Evolutionary conservation across 2,888 invertebrate genomes (phyloP).

Genomic region (Tachystola acroxantha): DNA sequence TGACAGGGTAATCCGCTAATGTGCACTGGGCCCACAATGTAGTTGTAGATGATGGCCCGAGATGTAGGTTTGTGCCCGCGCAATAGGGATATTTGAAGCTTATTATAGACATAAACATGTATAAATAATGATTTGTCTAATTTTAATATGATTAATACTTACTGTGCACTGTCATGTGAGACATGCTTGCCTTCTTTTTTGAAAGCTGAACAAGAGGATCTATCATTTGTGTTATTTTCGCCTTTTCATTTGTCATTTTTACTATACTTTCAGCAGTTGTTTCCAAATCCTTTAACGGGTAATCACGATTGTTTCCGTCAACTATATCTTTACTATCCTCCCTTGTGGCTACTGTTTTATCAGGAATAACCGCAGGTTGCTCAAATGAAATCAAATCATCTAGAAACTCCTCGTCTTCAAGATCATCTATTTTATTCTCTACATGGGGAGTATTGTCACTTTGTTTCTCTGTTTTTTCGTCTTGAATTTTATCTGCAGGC

Average conservation of each 20-base stretch:
- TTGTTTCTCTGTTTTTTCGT: conserved; percentile 6
- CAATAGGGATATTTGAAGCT: no score
- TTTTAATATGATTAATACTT: conserved; percentile 23
- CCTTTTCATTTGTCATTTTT: conserved; percentile 15
- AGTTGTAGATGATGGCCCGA: no score
- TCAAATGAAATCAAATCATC: conserved; percentile 18
- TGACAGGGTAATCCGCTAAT: no score
- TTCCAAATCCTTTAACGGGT: not conserved
- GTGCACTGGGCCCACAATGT: no score
- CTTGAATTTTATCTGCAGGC: conserved; percentile 16
- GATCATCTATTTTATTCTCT: conserved; percentile 13
- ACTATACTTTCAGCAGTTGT: conserved; percentile 10
- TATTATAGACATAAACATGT: no score
- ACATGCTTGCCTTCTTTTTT: conserved; percentile 29
- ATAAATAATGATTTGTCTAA: no score
- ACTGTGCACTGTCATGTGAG: conserved; percentile 31
- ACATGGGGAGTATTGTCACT: conserved; percentile 5
- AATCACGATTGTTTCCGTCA: not conserved
- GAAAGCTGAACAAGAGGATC: conserved; percentile 34
- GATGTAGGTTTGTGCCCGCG: no score
- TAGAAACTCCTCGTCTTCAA: conserved; percentile 16
- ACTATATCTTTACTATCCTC: conserved; percentile 9
- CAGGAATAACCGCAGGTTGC: conserved; percentile 3
- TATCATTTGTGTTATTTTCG: conserved; percentile 47
- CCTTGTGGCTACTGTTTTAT: conserved; percentile 5